Conservation (phyloP, 2,113 vertebrate genomes). For the Trogon melanurus region DNA sequence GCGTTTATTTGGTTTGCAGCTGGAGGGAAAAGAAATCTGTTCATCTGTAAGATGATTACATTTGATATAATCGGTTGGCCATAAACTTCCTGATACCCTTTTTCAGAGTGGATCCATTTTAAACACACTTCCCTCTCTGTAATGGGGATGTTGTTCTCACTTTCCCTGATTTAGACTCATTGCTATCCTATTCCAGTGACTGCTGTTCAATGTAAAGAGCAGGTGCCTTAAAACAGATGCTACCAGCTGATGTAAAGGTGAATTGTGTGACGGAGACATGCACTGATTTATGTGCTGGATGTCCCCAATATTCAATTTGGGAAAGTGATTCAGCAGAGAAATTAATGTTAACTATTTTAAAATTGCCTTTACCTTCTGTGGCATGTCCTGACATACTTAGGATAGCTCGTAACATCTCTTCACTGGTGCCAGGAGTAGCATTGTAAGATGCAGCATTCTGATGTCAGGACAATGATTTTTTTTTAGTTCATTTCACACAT, state of each 20-base stretch:
- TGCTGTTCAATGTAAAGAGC: not conserved
- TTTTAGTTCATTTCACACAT: not conserved
- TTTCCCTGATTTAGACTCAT: not conserved
- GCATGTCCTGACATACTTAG: conserved; percentile 64
- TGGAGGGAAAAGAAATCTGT: not conserved
- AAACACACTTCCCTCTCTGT: not conserved
- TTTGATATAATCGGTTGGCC: not conserved
- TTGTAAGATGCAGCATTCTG: not conserved
- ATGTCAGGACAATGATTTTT: not conserved
- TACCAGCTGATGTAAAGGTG: not conserved
- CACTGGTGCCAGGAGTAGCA: not conserved
- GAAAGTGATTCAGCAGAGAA: conserved; percentile 43
- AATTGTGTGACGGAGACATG: not conserved
- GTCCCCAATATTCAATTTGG: conserved; percentile 48
- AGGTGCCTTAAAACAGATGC: not conserved
- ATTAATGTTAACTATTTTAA: conserved; percentile 57
- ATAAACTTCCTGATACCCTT: not conserved
- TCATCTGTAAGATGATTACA: not conserved
- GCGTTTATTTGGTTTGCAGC: not conserved
- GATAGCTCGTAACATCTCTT: not conserved
- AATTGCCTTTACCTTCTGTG: conserved; percentile 57
- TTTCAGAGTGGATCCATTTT: not conserved
- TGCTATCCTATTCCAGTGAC: not conserved
- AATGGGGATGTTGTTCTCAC: not conserved
- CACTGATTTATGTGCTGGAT: conserved; percentile 15